phyloP scores from a whole-genome alignment of 2,888 invertebrate genomes.

The Buathra laborator region DNA sequence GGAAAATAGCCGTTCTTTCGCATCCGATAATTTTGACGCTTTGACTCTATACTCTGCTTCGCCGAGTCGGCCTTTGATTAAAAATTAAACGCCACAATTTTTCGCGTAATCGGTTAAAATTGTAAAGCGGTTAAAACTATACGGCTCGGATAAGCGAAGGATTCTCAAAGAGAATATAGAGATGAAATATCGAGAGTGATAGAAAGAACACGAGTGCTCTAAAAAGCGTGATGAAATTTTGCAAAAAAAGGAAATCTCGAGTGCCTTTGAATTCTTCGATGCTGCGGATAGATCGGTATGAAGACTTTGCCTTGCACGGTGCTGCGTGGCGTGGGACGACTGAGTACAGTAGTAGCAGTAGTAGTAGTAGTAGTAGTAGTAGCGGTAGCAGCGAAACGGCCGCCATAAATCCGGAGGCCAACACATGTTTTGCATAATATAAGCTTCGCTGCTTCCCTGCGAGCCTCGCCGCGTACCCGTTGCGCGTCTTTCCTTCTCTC shows the following conservation, averaged over 20 bases:
- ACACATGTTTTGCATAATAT: constrained; percentile 85
- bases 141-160: not conserved
- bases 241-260: constrained; percentile 47
- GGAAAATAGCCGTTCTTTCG: too few species aligned
- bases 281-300: constrained; percentile 46
- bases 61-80: too few species aligned
- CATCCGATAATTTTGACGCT: too few species aligned
- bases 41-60: too few species aligned
- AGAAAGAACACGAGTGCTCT: constrained; percentile 13
- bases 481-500: constrained; percentile 68
- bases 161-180: not conserved
- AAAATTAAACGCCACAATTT: too few species aligned
- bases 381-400: constrained; percentile 80
- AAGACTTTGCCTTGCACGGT: constrained; percentile 60
- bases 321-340: constrained; percentile 60
- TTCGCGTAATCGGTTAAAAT: not conserved
- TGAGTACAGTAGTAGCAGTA: constrained; percentile 59
- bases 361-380: constrained; percentile 73
- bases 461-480: constrained; percentile 60
- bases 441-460: constrained; percentile 77
- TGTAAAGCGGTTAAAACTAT: not conserved
- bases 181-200: constrained; percentile 43
- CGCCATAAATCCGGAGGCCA: constrained; percentile 82
- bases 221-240: constrained; percentile 33
- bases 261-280: constrained; percentile 38